Evolutionary conservation across 2,888 invertebrate species (phyloP), one percentile per base, ranked within the genome.

Genomic region (Amiota minor): DNA sequence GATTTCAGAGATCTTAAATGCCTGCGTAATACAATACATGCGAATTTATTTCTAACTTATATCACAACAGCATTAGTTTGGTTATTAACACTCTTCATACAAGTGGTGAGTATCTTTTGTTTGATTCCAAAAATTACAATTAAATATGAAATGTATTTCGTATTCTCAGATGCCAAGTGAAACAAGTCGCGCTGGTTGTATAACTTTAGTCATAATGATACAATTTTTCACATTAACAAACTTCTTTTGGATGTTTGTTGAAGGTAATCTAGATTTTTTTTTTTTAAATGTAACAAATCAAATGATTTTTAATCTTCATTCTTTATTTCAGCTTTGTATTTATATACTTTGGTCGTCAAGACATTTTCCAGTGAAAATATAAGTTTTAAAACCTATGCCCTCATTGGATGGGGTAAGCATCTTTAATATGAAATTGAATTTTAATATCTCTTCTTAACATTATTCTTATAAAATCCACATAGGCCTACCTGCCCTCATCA

Each of bases 211-310:
- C 77, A 93, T 96, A 76, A 91, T 97, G 78, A 93, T 96, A 86
- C 96, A 97, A 89, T 98, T 97, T 90, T 96, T 97, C 88, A 95
- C 96, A 88, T 92, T 97, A 84, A 97, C 98, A 46, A 98, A 97
- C 88, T 98, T 98, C 91, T 98, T 97, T 91, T 98, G 98, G 98
- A 98, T 98, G 98, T 95, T 98, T 86, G 97, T 98, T 18, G 97
- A 97, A 93, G 97, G 97, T 96, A 90, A 90, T 75, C 46, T 9
- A 23, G 20, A 20, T 47, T 23, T 65, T 70, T 45, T 18, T 18
- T 50, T 64, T 20, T n/a, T n/a, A n/a, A n/a, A n/a, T n/a, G n/a
- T n/a, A n/a, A n/a, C n/a, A n/a, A n/a, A 59, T 71, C 72, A 77
- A 72, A 70, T 69, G 59, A 49, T 76, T 35, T 1, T 35, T 35